These are phyloP conservation scores for Neodon shergylaensis DNA, from an alignment of 2,113 vertebrate species.

Conservation along the genomic window DNA sequence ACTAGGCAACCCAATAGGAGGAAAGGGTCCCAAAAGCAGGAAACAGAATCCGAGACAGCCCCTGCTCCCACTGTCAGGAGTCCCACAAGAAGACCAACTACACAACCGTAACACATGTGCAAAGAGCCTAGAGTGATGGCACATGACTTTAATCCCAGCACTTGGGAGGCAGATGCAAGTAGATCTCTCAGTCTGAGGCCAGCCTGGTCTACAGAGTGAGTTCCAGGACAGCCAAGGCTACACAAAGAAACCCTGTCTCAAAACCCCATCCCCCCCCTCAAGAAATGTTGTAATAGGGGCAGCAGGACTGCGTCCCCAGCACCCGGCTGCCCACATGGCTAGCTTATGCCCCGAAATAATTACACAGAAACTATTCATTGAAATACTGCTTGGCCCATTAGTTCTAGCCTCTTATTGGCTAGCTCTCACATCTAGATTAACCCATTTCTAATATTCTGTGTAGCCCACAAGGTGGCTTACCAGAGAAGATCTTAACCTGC, in stretches of 20 bases:
- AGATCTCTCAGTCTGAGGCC: background rate
- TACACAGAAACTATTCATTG: too few relatives aligned
- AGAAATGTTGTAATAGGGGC: too few relatives aligned
- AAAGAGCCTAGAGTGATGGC: background rate
- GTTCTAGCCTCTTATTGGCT: too few relatives aligned
- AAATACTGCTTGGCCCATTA: too few relatives aligned
- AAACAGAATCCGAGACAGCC: background rate
- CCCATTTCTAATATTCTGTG: too few relatives aligned
- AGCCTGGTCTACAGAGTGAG: background rate
- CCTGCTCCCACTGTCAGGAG: background rate
- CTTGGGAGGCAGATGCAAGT: background rate
- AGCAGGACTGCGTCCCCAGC: too few relatives aligned
- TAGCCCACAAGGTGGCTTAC: too few relatives aligned
- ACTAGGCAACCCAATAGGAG: background rate
- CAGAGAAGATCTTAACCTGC: too few relatives aligned
- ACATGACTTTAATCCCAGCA: background rate
- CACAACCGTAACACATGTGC: background rate
- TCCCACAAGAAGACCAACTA: background rate
- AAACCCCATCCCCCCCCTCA: background rate
- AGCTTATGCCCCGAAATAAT: too few relatives aligned
- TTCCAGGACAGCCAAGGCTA: background rate
- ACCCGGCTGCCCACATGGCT: too few relatives aligned
- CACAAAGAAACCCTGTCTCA: background rate
- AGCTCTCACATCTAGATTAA: too few relatives aligned
- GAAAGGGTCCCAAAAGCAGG: background rate